Conservation (phyloP, 1,140 invertebrate species). For the Atta colombica region DNA sequence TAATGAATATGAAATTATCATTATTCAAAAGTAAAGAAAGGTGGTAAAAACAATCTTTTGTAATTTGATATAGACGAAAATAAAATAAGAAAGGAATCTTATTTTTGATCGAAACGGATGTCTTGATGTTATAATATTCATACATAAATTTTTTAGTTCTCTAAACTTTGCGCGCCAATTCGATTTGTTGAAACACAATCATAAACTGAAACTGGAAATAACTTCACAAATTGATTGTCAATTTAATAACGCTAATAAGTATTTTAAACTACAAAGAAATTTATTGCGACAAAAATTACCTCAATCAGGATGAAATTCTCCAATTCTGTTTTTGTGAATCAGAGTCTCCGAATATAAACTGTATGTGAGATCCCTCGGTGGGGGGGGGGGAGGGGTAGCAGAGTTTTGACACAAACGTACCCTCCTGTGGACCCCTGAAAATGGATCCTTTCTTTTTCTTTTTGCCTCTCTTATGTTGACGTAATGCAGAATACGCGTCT, state of each 20-base stretch:
- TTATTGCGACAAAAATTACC: no score
- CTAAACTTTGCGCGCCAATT: no score
- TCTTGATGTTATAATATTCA: no score
- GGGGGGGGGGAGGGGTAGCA: not conserved
- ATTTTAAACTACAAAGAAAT: no score
- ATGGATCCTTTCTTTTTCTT: conserved; percentile 34
- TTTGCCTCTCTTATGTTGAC: conserved; percentile 43
- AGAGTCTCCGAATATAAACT: not conserved
- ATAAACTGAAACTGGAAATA: no score
- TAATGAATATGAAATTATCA: not conserved
- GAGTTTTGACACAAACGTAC: conserved; percentile 70
- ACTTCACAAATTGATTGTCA: no score
- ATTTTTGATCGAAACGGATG: no score
- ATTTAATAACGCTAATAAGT: no score
- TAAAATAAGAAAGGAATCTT: not conserved
- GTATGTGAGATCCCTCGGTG: conserved; percentile 49
- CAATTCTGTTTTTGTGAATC: not conserved
- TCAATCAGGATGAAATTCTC: no score
- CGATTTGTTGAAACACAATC: no score
- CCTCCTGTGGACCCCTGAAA: conserved; percentile 44
- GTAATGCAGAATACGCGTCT: conserved; percentile 75
- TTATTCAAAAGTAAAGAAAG: not conserved
- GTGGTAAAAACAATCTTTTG: not conserved
- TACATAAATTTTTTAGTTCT: no score
- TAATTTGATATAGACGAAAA: not conserved